phyloP scores from a whole-genome alignment of 2,113 vertebrate species.

The Theristicus caerulescens region DNA sequence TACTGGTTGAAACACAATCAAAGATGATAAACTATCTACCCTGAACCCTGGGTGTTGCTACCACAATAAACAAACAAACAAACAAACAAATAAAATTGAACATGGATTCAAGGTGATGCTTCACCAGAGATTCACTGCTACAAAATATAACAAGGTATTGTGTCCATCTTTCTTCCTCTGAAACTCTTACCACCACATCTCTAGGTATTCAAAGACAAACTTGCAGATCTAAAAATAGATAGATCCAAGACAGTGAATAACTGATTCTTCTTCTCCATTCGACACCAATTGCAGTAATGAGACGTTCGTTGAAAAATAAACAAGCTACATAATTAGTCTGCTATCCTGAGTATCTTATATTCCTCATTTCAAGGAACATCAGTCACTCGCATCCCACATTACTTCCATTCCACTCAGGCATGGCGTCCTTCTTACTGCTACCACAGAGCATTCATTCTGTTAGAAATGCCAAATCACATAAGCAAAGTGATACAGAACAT shows the following conservation, averaged over 20 bases:
- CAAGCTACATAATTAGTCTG: not conserved
- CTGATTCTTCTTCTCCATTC: not conserved
- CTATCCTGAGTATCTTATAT: not conserved
- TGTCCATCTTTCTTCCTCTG: not conserved
- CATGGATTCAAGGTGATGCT: not conserved
- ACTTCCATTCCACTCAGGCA: not conserved
- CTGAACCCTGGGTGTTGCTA: not conserved
- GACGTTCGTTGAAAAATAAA: not conserved
- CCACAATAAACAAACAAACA: not conserved
- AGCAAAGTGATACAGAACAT: not conserved
- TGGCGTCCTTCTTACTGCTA: not conserved
- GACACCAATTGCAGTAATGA: not conserved
- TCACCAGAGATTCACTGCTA: not conserved
- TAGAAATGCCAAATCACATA: slow-evolving; percentile 19
- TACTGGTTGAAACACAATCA: not conserved
- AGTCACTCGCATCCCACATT: not conserved
- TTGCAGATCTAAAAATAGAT: not conserved
- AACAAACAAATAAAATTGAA: not conserved
- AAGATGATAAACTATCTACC: not conserved
- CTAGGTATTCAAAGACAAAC: not conserved
- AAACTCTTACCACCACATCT: not conserved
- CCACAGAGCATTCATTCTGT: not conserved
- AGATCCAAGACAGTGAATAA: not conserved
- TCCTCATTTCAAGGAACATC: slow-evolving; percentile 7
- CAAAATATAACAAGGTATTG: not conserved